Percentiles rank a stretch among this genome's conserved stretches.
Evolutionary conservation across 2,797 vertebrate genomes (phyloP).

Genomic region (Scyliorhinus canicula): DNA sequence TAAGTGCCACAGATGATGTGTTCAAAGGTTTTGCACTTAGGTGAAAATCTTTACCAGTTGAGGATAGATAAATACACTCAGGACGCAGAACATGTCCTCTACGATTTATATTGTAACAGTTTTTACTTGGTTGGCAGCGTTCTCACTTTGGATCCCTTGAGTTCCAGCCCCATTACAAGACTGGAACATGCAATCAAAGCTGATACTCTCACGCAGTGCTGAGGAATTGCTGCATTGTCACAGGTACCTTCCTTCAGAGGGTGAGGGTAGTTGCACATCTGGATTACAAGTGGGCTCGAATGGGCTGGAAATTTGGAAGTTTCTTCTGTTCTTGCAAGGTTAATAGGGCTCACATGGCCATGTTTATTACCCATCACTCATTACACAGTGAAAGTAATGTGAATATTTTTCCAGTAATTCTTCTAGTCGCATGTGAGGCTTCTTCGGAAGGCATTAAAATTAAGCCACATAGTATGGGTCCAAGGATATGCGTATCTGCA

Average conservation of each 20-base stretch:
- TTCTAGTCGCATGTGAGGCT: background rate
- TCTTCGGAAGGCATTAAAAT: background rate
- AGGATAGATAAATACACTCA: background rate
- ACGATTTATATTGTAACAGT: background rate
- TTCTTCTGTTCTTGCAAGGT: background rate
- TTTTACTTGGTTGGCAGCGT: background rate
- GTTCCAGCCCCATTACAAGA: background rate
- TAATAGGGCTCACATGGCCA: background rate
- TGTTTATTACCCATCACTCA: background rate
- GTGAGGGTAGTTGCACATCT: too few relatives aligned
- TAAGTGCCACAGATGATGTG: background rate
- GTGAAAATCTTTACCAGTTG: background rate
- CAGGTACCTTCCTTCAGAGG: background rate
- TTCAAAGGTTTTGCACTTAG: background rate
- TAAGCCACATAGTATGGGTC: background rate
- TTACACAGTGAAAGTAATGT: background rate
- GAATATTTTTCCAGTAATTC: background rate
- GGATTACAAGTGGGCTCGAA: background rate
- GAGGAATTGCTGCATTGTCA: background rate
- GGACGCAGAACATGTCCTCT: background rate
- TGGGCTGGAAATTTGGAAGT: background rate
- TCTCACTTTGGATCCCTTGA: background rate
- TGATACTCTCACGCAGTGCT: background rate
- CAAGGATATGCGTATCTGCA: background rate
- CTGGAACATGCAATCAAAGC: background rate